Evolutionary conservation across 2,797 vertebrate genomes (phyloP).

Genomic region (Emydoidea blandingii): DNA sequence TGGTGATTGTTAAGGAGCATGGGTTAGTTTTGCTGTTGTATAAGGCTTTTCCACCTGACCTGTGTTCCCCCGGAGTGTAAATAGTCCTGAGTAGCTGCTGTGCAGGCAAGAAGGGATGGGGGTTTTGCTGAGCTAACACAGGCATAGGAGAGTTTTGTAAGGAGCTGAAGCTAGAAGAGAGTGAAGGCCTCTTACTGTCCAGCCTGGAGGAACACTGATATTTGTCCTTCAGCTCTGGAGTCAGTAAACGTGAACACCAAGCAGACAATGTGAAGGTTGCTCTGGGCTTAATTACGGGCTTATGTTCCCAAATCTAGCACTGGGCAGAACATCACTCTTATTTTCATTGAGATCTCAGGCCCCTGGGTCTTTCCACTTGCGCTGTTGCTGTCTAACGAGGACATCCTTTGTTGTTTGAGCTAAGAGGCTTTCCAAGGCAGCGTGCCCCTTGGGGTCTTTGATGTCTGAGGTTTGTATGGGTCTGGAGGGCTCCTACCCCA

Average conservation of each 20-base stretch:
- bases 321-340: background rate
- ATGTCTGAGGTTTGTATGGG: background rate
- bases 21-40: background rate
- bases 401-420: background rate
- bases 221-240: background rate
- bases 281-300: background rate
- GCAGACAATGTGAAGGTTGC: background rate
- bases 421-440: background rate
- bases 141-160: background rate
- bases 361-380: background rate
- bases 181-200: background rate
- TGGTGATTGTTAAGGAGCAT: background rate
- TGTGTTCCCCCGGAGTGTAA: background rate
- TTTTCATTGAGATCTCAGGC: background rate
- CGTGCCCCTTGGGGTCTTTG: background rate
- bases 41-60: background rate
- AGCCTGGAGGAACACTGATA: background rate
- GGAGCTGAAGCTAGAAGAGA: background rate
- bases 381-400: rapidly evolving
- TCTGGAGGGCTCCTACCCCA: background rate
- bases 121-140: background rate
- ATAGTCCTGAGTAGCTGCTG: background rate
- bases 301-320: background rate
- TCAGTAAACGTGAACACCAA: background rate
- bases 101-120: no score